Percentiles rank a stretch among this genome's conserved stretches.
Evolutionary conservation across 2,888 invertebrate genomes (phyloP).

Genomic region (Hyposoter didymator): DNA sequence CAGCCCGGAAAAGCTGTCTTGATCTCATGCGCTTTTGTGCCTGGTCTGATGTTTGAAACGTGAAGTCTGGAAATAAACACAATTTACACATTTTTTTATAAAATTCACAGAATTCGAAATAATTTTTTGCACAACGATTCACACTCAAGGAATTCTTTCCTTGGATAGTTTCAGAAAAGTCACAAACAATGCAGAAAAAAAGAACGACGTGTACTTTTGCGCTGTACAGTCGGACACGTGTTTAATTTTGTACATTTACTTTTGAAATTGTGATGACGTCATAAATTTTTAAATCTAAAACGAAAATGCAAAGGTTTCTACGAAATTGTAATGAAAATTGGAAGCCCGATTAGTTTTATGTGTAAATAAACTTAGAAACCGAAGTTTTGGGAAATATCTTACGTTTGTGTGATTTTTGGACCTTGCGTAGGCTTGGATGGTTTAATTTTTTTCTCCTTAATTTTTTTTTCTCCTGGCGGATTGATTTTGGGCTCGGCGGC

Average conservation of each 20-base stretch:
- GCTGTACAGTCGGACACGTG: background rate
- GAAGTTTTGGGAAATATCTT: slow-evolving; percentile 54
- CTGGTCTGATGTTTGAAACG: slow-evolving; percentile 75
- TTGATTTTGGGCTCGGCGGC: slow-evolving; percentile 64
- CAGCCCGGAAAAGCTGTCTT: slow-evolving; percentile 74
- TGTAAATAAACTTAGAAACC: background rate
- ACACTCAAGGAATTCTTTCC: background rate
- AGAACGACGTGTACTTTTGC: no score
- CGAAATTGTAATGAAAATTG: background rate
- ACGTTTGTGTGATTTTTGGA: slow-evolving; percentile 73
- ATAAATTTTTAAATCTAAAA: background rate
- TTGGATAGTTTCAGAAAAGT: background rate
- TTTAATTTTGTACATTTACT: background rate
- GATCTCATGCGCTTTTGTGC: slow-evolving; percentile 73
- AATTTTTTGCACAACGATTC: background rate
- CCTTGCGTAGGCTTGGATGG: slow-evolving; percentile 70
- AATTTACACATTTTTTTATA: background rate
- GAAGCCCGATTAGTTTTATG: background rate
- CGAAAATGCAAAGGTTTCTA: background rate
- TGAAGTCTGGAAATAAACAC: slow-evolving; percentile 70
- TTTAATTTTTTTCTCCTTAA: slow-evolving; percentile 70
- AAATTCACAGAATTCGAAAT: background rate
- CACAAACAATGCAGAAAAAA: no score
- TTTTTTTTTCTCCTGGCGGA: slow-evolving; percentile 34
- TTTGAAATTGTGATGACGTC: background rate